phyloP scores from a whole-genome alignment of 2,797 vertebrate genomes.

The Micromesistius poutassou region DNA sequence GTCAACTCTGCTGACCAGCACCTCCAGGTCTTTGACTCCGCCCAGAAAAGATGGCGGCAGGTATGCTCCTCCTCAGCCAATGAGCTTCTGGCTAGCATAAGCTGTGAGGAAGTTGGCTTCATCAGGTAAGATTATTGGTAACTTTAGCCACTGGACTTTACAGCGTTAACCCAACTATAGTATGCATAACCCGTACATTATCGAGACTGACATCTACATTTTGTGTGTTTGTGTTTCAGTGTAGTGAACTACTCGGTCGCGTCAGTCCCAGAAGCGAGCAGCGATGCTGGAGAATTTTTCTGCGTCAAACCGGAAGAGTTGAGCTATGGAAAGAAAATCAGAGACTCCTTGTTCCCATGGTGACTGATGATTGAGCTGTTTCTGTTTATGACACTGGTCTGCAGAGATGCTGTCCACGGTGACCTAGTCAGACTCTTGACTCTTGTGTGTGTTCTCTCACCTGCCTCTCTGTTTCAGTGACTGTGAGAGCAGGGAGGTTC shows the following conservation, averaged over 20 bases:
- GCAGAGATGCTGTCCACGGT: background rate
- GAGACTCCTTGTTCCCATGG: slow-evolving; percentile 83
- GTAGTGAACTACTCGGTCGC: slow-evolving; percentile 76
- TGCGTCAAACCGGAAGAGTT: slow-evolving; percentile 80
- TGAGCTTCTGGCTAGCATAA: slow-evolving; percentile 78
- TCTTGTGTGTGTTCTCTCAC: slow-evolving; percentile 4
- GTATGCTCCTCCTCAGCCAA: slow-evolving; percentile 83
- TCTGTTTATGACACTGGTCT: background rate
- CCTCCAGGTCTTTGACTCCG: slow-evolving; percentile 79
- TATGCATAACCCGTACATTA: background rate
- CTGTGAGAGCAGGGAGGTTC: slow-evolving; percentile 81
- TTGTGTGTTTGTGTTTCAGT: slow-evolving; percentile 56
- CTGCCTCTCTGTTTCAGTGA: slow-evolving; percentile 69
- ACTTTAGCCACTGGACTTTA: background rate
- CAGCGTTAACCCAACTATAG: background rate
- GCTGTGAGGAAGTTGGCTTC: slow-evolving; percentile 91
- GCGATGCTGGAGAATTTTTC: slow-evolving; percentile 81
- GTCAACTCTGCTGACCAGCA: slow-evolving; percentile 79
- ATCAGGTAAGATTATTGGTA: slow-evolving; percentile 71
- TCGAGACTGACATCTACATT: background rate
- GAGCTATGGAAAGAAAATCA: slow-evolving; percentile 78
- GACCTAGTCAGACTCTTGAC: slow-evolving; percentile 8
- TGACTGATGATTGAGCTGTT: slow-evolving; percentile 61
- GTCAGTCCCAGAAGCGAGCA: slow-evolving; percentile 64
- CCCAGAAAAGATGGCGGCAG: slow-evolving; percentile 79